Conservation (phyloP, 2,113 vertebrate genomes). For the Alectura lathami region DNA sequence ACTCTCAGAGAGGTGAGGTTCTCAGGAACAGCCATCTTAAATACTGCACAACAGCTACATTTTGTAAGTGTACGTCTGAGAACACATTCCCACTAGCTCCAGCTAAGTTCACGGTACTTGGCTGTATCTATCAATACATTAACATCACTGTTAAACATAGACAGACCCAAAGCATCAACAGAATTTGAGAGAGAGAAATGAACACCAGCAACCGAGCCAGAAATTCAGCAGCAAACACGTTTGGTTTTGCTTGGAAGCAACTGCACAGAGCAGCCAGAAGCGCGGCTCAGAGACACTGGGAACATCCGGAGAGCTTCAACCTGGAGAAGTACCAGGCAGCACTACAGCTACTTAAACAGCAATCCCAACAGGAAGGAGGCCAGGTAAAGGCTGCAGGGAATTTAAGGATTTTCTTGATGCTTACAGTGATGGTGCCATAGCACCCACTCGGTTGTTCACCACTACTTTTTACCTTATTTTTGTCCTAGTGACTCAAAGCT, state of each 20-base stretch:
- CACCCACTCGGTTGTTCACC: not conserved
- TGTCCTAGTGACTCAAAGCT: not conserved
- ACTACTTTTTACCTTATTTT: not conserved
- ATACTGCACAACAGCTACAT: not conserved
- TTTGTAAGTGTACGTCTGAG: not conserved
- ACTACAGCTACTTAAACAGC: not conserved
- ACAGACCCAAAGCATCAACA: not conserved
- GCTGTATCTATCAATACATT: not conserved
- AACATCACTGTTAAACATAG: not conserved
- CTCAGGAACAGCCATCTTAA: not conserved
- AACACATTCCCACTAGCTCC: not conserved
- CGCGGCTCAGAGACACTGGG: not conserved
- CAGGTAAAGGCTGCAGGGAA: not conserved
- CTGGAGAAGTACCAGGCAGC: conserved; percentile 14
- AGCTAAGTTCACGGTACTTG: not conserved
- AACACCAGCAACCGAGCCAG: not conserved
- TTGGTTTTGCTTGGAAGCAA: not conserved
- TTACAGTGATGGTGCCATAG: not conserved
- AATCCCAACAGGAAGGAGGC: not conserved
- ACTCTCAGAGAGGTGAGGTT: not conserved
- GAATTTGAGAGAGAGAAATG: not conserved
- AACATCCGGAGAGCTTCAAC: conserved; percentile 15
- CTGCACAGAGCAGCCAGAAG: not conserved
- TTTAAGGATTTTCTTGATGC: conserved; percentile 4
- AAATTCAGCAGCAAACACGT: not conserved